Percentiles rank a stretch among this genome's conserved stretches.
Evolutionary conservation across 2,888 invertebrate species (phyloP).

Genomic region (Nomada hirtipes): DNA sequence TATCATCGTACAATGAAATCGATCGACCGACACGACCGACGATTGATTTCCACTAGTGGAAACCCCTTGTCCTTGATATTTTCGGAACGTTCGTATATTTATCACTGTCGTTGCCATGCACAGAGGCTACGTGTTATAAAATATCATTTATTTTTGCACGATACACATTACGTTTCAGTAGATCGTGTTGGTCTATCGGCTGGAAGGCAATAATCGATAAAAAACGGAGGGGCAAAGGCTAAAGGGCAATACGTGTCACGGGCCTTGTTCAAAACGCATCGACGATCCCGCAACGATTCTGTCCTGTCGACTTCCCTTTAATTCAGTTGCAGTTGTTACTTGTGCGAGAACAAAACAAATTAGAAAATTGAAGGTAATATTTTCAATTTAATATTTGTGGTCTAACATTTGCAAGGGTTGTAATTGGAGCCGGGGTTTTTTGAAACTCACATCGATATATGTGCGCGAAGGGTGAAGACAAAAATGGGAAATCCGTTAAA

Average conservation of each 20-base stretch:
- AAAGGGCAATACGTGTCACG: conserved; percentile 73
- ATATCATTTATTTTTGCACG: conserved; percentile 30
- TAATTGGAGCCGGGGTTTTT: too few species aligned
- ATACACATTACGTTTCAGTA: conserved; percentile 14
- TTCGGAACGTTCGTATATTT: background rate
- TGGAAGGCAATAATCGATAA: conserved; percentile 58
- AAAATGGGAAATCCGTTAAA: too few species aligned
- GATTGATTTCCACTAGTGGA: background rate
- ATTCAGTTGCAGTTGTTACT: background rate
- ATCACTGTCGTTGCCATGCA: background rate
- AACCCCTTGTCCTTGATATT: background rate
- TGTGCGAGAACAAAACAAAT: too few species aligned
- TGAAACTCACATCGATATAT: too few species aligned
- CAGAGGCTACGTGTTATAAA: background rate
- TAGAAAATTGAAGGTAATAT: too few species aligned
- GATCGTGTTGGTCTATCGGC: conserved; percentile 55
- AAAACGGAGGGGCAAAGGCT: conserved; percentile 60
- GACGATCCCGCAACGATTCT: conserved; percentile 70
- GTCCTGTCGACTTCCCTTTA: background rate
- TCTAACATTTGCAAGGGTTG: too few species aligned
- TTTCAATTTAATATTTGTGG: too few species aligned
- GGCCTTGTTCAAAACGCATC: conserved; percentile 64
- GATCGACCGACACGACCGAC: conserved; percentile 60
- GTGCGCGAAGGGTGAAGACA: too few species aligned
- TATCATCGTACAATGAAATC: conserved; percentile 7